Evolutionary conservation across 2,888 invertebrate species (phyloP).

Genomic region (Rhagonycha fulva): DNA sequence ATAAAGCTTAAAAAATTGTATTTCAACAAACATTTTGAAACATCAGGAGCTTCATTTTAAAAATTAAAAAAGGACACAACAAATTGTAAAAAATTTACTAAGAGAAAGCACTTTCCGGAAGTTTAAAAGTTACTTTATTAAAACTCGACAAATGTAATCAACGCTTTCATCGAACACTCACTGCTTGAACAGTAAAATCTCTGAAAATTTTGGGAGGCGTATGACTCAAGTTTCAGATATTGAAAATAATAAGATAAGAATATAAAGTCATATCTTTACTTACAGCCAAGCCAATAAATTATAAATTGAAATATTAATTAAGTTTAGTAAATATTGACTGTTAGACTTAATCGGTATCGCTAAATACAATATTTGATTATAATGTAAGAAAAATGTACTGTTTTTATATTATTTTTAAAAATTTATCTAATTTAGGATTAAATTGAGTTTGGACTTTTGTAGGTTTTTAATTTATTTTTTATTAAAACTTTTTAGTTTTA

Average conservation of each 20-base stretch:
- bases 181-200: slow-evolving; percentile 20
- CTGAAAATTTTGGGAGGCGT: slow-evolving; percentile 14
- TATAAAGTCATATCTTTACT: slow-evolving; percentile 5
- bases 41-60: background rate
- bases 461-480: background rate
- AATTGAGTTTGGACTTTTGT: background rate
- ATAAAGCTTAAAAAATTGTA: background rate
- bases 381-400: background rate
- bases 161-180: slow-evolving; percentile 28
- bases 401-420: background rate
- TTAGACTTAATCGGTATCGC: background rate
- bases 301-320: slow-evolving; percentile 16
- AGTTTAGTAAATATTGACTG: slow-evolving; percentile 9
- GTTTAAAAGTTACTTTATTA: slow-evolving; percentile 34
- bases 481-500: background rate
- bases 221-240: slow-evolving; percentile 19
- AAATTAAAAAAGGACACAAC: slow-evolving; percentile 7
- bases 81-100: slow-evolving; percentile 10
- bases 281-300: slow-evolving; percentile 9
- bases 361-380: background rate
- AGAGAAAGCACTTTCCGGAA: slow-evolving; percentile 14
- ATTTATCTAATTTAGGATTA: background rate
- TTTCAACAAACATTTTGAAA: background rate
- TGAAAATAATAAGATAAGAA: slow-evolving; percentile 11
- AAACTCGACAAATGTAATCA: slow-evolving; percentile 36